These are phyloP conservation scores for Pseudochirops corinnae DNA, from an alignment of 2,797 vertebrate genomes.

Conservation along the genomic window DNA sequence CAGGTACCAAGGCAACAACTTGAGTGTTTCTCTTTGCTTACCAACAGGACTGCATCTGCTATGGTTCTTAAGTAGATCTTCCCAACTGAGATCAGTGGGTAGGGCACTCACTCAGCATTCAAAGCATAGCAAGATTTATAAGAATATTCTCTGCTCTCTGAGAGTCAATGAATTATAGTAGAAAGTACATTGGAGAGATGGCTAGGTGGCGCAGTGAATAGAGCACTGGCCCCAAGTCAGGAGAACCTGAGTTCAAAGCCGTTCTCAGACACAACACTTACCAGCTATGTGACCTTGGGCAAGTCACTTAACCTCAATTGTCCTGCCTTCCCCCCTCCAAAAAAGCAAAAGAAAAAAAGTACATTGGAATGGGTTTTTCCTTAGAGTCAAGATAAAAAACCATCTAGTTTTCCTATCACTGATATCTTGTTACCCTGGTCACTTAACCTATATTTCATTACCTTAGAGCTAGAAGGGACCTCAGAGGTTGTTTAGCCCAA, in stretches of 20 bases:
- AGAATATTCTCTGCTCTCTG: neutral
- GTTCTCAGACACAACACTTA: too few relatives aligned
- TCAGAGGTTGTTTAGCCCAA: neutral
- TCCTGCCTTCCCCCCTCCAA: too few relatives aligned
- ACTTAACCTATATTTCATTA: neutral
- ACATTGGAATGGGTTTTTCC: neutral
- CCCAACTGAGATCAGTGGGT: neutral
- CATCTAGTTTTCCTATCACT: neutral
- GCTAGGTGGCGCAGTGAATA: too few relatives aligned
- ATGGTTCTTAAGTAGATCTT: neutral
- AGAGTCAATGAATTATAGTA: neutral
- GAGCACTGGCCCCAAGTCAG: too few relatives aligned
- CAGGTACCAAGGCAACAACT: neutral
- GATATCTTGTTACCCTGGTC: neutral
- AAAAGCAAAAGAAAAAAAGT: neutral
- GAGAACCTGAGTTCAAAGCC: too few relatives aligned
- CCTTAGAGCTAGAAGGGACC: neutral
- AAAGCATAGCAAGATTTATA: neutral
- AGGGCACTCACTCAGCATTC: neutral
- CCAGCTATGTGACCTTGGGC: too few relatives aligned
- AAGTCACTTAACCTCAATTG: too few relatives aligned
- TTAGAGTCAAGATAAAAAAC: neutral
- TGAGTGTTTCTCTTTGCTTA: neutral
- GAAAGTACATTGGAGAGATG: neutral
- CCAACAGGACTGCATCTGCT: neutral